Evolutionary conservation across 1,140 invertebrate genomes (phyloP).

Genomic region (Asbolus verrucosus): DNA sequence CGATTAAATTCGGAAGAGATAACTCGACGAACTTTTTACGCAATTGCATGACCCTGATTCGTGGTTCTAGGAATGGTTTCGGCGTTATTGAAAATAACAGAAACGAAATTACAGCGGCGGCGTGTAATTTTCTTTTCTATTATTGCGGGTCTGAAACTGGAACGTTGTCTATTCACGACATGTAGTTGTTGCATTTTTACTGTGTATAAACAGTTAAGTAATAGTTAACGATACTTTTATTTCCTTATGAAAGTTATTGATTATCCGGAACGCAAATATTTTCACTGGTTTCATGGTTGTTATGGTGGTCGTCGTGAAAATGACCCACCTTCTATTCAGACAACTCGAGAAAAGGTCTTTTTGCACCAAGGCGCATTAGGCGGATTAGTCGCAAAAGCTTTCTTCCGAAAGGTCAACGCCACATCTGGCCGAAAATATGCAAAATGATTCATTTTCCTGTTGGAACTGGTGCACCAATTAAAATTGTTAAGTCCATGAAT

Average conservation of each 20-base stretch:
- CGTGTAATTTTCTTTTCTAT: too few relatives aligned
- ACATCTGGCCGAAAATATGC: neutral
- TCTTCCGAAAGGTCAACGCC: conserved; percentile 2
- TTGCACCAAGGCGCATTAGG: too few relatives aligned
- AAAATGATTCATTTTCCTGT: too few relatives aligned
- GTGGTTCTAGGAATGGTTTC: neutral
- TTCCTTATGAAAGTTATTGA: conserved; percentile 26
- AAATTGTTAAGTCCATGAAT: too few relatives aligned
- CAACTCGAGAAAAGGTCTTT: too few relatives aligned
- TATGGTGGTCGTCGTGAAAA: too few relatives aligned
- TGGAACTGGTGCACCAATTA: too few relatives aligned
- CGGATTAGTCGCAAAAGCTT: neutral
- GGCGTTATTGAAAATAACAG: neutral
- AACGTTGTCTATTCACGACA: too few relatives aligned
- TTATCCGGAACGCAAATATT: conserved; percentile 15
- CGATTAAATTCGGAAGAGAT: conserved; percentile 5
- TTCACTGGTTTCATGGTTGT: conserved; percentile 24
- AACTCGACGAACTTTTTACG: neutral
- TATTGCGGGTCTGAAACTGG: neutral
- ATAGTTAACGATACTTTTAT: conserved; percentile 10
- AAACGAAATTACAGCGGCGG: too few relatives aligned
- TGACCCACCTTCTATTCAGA: too few relatives aligned
- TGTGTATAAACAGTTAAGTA: conserved; percentile 5
- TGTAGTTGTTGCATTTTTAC: too few relatives aligned
- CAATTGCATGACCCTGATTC: neutral